These are phyloP conservation scores for Echiichthys vipera DNA, from an alignment of 2,797 vertebrate genomes.

Conservation along the genomic window DNA sequence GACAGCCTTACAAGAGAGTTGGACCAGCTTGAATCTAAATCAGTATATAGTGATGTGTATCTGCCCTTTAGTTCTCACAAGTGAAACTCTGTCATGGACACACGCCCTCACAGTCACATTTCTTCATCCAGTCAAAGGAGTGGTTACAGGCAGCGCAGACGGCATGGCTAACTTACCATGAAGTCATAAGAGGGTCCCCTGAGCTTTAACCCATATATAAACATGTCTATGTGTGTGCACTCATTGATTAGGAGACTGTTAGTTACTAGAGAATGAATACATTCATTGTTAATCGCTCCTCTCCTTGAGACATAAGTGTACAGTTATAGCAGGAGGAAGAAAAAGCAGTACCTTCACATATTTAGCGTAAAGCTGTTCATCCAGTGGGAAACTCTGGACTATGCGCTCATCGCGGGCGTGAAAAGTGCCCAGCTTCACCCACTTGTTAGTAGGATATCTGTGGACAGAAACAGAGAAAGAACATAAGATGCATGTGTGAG, in stretches of 20 bases:
- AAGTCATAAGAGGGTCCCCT: constrained; percentile 49
- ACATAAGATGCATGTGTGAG: not conserved
- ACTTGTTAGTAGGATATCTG: constrained; percentile 98
- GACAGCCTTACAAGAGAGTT: not conserved
- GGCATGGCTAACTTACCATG: constrained; percentile 34
- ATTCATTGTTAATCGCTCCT: not conserved
- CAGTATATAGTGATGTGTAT: not conserved
- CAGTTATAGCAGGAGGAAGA: not conserved
- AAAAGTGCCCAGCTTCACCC: constrained; percentile 97
- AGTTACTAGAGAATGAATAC: not conserved
- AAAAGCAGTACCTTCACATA: constrained; percentile 91
- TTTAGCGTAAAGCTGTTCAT: constrained; percentile 99
- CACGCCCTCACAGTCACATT: constrained; percentile 1
- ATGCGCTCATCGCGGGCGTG: constrained; percentile 95
- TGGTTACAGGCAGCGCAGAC: not conserved
- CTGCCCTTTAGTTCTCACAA: constrained; percentile 4
- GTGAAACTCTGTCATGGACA: constrained; percentile 4
- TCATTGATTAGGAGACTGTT: not conserved
- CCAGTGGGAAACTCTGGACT: constrained; percentile 96
- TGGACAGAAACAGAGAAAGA: constrained; percentile 29
- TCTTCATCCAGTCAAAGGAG: constrained; percentile 13
- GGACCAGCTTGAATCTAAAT: not conserved
- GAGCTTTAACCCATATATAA: not conserved
- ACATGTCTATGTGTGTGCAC: not conserved
- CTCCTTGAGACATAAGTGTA: not conserved